phyloP scores from a whole-genome alignment of 2,888 invertebrate genomes.

The Fragum fragum region DNA sequence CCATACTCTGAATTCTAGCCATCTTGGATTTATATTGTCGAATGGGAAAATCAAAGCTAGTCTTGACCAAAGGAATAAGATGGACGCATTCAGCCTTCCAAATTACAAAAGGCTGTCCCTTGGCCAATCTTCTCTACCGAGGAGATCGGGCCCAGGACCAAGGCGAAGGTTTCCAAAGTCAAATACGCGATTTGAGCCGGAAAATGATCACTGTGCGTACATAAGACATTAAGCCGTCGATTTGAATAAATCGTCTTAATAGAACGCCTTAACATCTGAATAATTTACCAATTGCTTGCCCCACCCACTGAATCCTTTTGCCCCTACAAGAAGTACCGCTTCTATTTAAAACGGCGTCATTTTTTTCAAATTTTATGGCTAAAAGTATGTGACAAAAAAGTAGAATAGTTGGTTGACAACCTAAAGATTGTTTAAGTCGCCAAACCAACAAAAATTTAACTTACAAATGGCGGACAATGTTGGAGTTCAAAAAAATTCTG shows the following conservation, averaged over 20 bases:
- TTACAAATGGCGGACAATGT: too few species aligned
- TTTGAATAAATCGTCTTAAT: not conserved
- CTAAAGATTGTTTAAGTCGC: too few species aligned
- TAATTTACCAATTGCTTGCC: too few species aligned
- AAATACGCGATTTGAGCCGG: conserved; percentile 33
- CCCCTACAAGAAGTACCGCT: too few species aligned
- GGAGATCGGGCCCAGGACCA: conserved; percentile 45
- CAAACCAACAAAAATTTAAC: too few species aligned
- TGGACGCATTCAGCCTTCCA: conserved; percentile 73
- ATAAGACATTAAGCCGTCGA: not conserved
- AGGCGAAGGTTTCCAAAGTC: conserved; percentile 5
- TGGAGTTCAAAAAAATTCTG: too few species aligned
- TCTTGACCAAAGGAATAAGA: conserved; percentile 73
- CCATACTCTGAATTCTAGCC: conserved; percentile 77
- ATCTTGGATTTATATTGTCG: conserved; percentile 71
- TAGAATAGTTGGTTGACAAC: too few species aligned
- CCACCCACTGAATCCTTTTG: too few species aligned
- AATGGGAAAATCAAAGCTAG: conserved; percentile 80
- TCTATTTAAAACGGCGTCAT: too few species aligned
- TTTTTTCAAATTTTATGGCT: too few species aligned
- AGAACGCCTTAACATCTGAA: too few species aligned
- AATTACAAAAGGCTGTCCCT: conserved; percentile 65
- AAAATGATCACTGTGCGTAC: conserved; percentile 40
- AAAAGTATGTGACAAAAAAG: too few species aligned
- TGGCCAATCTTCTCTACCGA: conserved; percentile 43